Evolutionary conservation across 2,113 vertebrate species (phyloP).

Genomic region (Cyprinodon variegatus): DNA sequence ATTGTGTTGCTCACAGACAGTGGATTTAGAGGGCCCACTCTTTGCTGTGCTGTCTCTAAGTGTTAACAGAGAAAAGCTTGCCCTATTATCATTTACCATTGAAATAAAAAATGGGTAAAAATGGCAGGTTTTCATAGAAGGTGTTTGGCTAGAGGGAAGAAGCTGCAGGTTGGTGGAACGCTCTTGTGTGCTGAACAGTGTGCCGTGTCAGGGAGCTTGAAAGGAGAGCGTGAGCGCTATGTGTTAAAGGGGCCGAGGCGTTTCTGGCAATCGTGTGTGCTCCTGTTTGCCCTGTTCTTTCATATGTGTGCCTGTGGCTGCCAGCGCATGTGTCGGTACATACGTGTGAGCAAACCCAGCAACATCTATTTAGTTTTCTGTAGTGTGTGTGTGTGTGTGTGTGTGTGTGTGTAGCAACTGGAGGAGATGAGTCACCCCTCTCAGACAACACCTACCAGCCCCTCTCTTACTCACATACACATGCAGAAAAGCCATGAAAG

Average conservation of each 20-base stretch:
- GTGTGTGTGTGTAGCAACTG: constrained; percentile 19
- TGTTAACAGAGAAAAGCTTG: constrained; percentile 39
- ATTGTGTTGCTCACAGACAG: constrained; percentile 24
- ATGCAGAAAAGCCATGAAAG: constrained; percentile 9
- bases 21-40: constrained; percentile 1
- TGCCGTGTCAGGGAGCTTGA: constrained; percentile 18
- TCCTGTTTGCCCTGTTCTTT: constrained; percentile 1
- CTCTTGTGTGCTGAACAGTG: constrained; percentile 31
- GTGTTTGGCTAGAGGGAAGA: constrained; percentile 8
- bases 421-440: constrained; percentile 68
- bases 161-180: constrained; percentile 19
- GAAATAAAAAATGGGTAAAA: neutral
- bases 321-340: neutral
- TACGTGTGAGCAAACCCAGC: constrained; percentile 18
- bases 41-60: constrained; percentile 2
- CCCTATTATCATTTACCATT: constrained; percentile 23
- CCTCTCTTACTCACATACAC: constrained; percentile 7
- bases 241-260: constrained; percentile 14
- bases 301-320: neutral
- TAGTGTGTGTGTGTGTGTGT: constrained; percentile 11
- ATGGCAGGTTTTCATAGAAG: constrained; percentile 21
- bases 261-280: constrained; percentile 15
- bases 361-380: constrained; percentile 37
- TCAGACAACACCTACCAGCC: constrained; percentile 57
- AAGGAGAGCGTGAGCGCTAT: constrained; percentile 27